A percentile compares a stretch with the other conserved stretches of the same genome.
These are phyloP conservation scores for Pempheris klunzingeri DNA, from an alignment of 2,797 vertebrate genomes.

Conservation along the genomic window DNA sequence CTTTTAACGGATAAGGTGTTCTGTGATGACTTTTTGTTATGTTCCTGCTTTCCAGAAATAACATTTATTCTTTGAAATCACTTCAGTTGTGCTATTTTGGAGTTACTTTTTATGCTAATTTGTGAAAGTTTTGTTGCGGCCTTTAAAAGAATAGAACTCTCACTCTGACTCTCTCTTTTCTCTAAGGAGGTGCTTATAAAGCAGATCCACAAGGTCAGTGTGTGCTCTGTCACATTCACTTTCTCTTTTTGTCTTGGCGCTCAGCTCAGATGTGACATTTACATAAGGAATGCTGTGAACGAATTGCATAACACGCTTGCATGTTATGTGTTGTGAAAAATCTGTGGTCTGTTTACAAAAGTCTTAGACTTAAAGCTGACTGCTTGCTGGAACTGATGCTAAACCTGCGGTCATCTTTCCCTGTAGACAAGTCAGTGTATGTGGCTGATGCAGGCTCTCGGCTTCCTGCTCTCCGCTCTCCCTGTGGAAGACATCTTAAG, in stretches of 20 bases:
- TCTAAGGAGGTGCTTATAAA: constrained; percentile 97
- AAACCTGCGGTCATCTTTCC: constrained; percentile 31
- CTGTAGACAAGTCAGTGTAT: constrained; percentile 98
- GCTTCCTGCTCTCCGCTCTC: constrained; percentile 97
- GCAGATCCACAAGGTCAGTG: constrained; percentile 98
- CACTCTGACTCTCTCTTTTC: constrained; percentile 36
- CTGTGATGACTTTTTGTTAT: neutral
- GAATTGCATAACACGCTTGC: constrained; percentile 31
- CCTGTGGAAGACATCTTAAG: constrained; percentile 98
- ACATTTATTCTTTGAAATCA: constrained; percentile 39
- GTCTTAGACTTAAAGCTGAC: constrained; percentile 5
- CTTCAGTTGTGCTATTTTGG: constrained; percentile 27
- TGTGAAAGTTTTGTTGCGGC: constrained; percentile 23
- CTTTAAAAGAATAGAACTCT: constrained; percentile 26
- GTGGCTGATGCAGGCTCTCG: constrained; percentile 99
- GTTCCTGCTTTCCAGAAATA: constrained; percentile 45
- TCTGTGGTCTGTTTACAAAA: constrained; percentile 13
- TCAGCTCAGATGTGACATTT: constrained; percentile 43
- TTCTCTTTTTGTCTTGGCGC: neutral
- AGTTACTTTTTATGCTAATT: constrained; percentile 24
- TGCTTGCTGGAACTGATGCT: constrained; percentile 10
- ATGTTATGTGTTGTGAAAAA: constrained; percentile 6
- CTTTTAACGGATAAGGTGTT: neutral
- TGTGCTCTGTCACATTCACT: constrained; percentile 24
- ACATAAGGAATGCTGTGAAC: constrained; percentile 21